Conservation (phyloP, 2,113 vertebrate genomes). For the Mohoua ochrocephala region DNA sequence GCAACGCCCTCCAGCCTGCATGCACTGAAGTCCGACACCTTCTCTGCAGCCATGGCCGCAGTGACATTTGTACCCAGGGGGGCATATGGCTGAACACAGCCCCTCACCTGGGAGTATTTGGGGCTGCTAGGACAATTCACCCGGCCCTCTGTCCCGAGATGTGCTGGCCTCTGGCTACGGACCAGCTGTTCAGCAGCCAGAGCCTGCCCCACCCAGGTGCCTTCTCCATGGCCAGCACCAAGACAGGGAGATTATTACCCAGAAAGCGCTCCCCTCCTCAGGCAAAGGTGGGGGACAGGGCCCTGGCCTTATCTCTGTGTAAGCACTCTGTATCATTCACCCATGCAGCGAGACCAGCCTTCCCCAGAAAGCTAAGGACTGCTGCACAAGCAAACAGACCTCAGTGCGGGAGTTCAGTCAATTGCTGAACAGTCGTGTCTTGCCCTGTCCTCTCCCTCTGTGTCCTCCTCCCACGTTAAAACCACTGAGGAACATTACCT, state of each 20-base stretch:
- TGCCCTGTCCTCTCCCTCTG: neutral
- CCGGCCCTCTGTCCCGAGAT: neutral
- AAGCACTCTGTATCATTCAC: rapidly evolving
- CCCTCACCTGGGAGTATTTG: neutral
- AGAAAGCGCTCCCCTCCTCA: rapidly evolving
- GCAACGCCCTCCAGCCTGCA: neutral
- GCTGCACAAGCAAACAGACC: neutral
- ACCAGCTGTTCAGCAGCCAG: neutral
- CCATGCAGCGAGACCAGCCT: rapidly evolving
- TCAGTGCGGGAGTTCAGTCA: neutral
- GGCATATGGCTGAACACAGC: neutral
- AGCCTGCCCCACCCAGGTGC: neutral
- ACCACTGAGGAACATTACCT: neutral
- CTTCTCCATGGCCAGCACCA: neutral
- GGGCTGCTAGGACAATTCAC: neutral
- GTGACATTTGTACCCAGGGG: neutral
- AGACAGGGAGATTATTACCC: neutral
- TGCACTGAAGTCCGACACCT: neutral
- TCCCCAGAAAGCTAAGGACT: neutral
- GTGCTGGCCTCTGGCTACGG: neutral
- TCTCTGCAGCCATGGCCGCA: neutral
- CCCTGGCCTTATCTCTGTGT: neutral
- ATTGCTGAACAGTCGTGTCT: neutral
- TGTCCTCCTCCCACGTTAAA: neutral
- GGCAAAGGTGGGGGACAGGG: neutral